Base-by-base conservation (phyloP, 2,797 vertebrate species). In the Phaenicophaeus curvirostris region DNA sequence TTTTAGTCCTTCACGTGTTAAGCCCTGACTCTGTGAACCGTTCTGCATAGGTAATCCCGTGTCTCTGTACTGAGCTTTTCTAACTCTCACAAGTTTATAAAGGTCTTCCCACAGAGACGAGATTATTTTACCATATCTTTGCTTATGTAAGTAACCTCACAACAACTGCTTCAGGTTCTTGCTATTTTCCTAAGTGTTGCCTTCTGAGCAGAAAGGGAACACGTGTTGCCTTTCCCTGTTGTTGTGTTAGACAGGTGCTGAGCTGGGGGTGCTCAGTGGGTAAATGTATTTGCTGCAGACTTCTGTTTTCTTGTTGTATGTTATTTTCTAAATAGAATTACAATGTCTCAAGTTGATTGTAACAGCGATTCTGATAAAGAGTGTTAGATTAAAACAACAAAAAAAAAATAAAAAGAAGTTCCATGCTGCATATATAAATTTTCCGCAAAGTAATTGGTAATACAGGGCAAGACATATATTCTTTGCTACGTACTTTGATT, bases 401-500 rank as follows among this genome's bases (percentile, higher is more conserved):
- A 87, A 71, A 35, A 53, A 37, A 0, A 31, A 12, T 12, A 74
- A 72, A 88, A 90, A 85, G 17, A 82, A 30, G 24, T 81, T 94
- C 41, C 3, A 21, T 85, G 48, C 79, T 57, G 41, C 30, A 44
- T 44, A 31, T 65, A 71, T 71, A 84, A 31, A 69, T 87, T 93
- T 75, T 82, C 17, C 67, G 14, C 50, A 19, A 63, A 88, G 27
- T 76, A 93, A 68, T 87, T 67, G 61, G 53, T 91, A 82, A 44
- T 88, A 46, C 30, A 53, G 51, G 18, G 59, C 27, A 77, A 90
- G 76, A 50, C 0, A 0, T 76, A 86, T 44, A 57, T 88, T 91
- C 59, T 93, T 93, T 85, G 63, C 55, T 58, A 69, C 82, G n/a
- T 88, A 62, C 30, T 86, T 58, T 63, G 68, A 54, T 94, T 82